Base-by-base conservation (phyloP, 2,797 vertebrate species). In the Typhlichthys eigenmanni region DNA sequence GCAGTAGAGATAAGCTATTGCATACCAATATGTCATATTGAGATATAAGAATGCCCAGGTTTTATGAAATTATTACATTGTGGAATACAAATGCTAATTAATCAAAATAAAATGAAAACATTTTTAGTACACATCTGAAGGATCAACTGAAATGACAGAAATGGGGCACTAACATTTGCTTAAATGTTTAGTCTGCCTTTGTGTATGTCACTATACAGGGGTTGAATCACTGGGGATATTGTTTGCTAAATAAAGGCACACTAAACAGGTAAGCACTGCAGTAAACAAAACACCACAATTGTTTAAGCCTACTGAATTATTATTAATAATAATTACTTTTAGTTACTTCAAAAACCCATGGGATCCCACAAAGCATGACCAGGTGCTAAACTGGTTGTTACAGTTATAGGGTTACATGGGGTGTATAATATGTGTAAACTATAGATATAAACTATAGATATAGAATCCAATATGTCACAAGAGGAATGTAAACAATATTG, bases 151-250 rank as follows among this genome's bases (percentile, higher is more conserved):
- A 47, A n/a, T n/a, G n/a, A n/a, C 47, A 0, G 17, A 53, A 66
- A 43, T 3, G 43, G 29, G 14, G 52, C 29, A 19, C 60, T 16
- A 14, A 51, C 9, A 51, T 16, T 29, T 29, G 24, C 24, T 29
- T 51, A 64, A 61, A 60, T 65, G 68, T 68, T 13, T 24, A 73
- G 70, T 69, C 63, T 34, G 45, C 64, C 16, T 47, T 24, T 73
- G 68, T 83, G 78, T 82, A 62, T 85, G 78, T 66, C 74, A 79
- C 66, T 75, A 58, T 72, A 60, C 24, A 63, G 60, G 34, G 50
- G 55, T 56, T 43, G 54, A 76, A 58, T 60, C 54, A 58, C 55
- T 68, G 50, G 62, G 29, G 6, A 48, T 55, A 65, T 69, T 75
- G 78, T 8, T 59, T 60, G 68, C 72, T 71, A 65, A 73, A 82